A percentile compares a stretch with the other conserved stretches of the same genome.
Conservation (phyloP, 1,140 invertebrate genomes). For the Melipona quadrifasciata region DNA sequence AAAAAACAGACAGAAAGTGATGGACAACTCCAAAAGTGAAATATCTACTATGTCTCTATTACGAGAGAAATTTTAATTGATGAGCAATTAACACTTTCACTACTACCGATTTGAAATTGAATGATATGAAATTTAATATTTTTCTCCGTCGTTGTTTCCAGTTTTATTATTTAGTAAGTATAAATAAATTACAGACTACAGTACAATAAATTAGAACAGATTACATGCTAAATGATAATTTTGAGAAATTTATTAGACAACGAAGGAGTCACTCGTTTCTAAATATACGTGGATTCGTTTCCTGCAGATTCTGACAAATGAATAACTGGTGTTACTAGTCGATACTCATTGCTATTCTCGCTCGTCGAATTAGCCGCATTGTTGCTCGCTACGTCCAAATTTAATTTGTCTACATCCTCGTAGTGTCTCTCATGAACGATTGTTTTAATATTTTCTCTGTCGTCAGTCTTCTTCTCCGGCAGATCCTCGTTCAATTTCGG, state of each 20-base stretch:
- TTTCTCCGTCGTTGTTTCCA: too few species aligned
- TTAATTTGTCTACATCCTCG: neutral
- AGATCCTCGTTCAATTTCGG: neutral
- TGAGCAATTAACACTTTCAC: neutral
- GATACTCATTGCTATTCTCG: neutral
- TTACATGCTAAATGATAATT: neutral
- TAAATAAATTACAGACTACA: constrained; percentile 30
- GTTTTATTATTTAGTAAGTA: neutral
- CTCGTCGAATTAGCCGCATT: neutral
- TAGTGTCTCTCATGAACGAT: constrained; percentile 39
- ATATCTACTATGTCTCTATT: neutral
- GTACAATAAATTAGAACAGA: constrained; percentile 15
- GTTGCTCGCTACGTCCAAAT: too few species aligned
- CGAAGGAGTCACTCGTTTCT: neutral
- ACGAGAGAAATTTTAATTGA: neutral
- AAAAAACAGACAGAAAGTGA: neutral
- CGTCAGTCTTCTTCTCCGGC: neutral
- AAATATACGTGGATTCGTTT: constrained; percentile 21
- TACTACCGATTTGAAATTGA: too few species aligned
- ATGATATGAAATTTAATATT: too few species aligned
- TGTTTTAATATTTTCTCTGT: constrained; percentile 18
- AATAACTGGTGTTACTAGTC: too few species aligned
- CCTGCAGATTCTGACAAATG: too few species aligned
- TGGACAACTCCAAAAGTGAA: neutral
- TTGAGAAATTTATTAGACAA: constrained; percentile 1